phyloP scores from a whole-genome alignment of 2,888 invertebrate genomes.

The Lycophotia porphyrea region DNA sequence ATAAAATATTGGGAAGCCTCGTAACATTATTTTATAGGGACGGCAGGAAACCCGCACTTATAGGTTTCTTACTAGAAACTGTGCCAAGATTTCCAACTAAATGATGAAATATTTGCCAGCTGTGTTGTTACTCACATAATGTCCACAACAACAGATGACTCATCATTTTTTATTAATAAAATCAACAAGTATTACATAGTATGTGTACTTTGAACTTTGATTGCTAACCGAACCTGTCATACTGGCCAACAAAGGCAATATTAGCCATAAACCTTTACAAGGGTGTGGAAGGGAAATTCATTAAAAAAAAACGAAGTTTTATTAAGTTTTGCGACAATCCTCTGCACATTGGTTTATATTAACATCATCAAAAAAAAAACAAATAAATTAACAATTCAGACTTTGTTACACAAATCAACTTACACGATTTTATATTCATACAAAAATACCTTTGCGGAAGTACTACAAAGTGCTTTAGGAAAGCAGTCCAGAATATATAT shows the following conservation, averaged over 20 bases:
- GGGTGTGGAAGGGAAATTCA: background rate
- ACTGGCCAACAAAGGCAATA: slow-evolving; percentile 9
- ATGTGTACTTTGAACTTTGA: slow-evolving; percentile 44
- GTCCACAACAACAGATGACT: slow-evolving; percentile 26
- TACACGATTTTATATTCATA: slow-evolving; percentile 36
- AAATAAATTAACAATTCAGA: slow-evolving; percentile 65
- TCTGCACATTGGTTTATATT: slow-evolving; percentile 30
- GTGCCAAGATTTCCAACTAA: slow-evolving; percentile 5
- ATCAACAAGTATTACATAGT: background rate
- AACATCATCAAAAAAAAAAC: slow-evolving; percentile 27
- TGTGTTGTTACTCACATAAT: slow-evolving; percentile 22
- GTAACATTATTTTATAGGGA: background rate
- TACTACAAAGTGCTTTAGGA: slow-evolving; percentile 24
- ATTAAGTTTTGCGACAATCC: slow-evolving; percentile 30
- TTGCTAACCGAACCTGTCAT: slow-evolving; percentile 1
- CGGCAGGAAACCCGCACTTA: background rate
- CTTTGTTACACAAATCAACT: slow-evolving; percentile 58
- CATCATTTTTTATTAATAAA: slow-evolving; percentile 20
- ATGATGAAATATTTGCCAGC: slow-evolving; percentile 30
- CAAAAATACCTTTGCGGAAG: slow-evolving; percentile 45
- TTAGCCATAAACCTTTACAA: background rate
- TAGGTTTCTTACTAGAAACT: background rate
- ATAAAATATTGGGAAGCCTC: background rate
- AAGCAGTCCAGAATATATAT: slow-evolving; percentile 38
- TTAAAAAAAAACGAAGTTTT: slow-evolving; percentile 34